Conservation (phyloP, 1,140 invertebrate genomes). For the Euwallacea similis region DNA sequence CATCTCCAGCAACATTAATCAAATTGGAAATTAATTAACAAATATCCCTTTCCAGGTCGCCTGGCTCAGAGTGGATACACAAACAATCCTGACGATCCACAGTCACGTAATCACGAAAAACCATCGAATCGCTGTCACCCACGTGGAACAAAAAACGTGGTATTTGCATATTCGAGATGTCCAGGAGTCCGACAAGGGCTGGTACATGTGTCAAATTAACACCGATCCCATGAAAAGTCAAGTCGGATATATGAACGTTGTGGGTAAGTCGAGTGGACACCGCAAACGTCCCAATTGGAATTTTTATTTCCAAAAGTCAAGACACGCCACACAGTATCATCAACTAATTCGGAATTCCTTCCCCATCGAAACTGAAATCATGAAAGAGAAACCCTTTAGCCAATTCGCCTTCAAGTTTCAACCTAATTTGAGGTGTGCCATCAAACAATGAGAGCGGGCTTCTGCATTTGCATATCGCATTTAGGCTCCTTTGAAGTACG, state of each 20-base stretch:
- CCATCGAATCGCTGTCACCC: slow-evolving; percentile 80
- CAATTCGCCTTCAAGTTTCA: background rate
- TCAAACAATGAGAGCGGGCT: slow-evolving; percentile 2
- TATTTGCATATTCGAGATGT: slow-evolving; percentile 82
- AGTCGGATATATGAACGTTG: slow-evolving; percentile 81
- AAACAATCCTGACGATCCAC: slow-evolving; percentile 89
- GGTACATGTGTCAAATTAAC: slow-evolving; percentile 89
- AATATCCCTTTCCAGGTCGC: slow-evolving; percentile 69
- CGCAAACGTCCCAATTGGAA: too few species aligned
- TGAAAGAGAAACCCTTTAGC: background rate
- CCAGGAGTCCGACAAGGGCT: slow-evolving; percentile 76
- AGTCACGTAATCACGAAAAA: slow-evolving; percentile 88
- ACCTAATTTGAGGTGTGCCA: background rate
- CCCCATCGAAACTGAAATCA: too few species aligned
- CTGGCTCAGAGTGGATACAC: slow-evolving; percentile 88
- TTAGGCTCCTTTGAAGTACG: slow-evolving; percentile 15
- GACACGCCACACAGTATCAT: too few species aligned
- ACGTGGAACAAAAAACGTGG: slow-evolving; percentile 85
- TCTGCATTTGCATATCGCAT: slow-evolving; percentile 16
- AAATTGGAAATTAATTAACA: too few species aligned
- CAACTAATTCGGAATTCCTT: too few species aligned
- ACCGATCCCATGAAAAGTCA: slow-evolving; percentile 87
- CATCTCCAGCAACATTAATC: too few species aligned
- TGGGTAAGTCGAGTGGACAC: slow-evolving; percentile 66
- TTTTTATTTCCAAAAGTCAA: too few species aligned